phyloP scores from a whole-genome alignment of 2,888 invertebrate species.

The Scotopteryx bipunctaria region DNA sequence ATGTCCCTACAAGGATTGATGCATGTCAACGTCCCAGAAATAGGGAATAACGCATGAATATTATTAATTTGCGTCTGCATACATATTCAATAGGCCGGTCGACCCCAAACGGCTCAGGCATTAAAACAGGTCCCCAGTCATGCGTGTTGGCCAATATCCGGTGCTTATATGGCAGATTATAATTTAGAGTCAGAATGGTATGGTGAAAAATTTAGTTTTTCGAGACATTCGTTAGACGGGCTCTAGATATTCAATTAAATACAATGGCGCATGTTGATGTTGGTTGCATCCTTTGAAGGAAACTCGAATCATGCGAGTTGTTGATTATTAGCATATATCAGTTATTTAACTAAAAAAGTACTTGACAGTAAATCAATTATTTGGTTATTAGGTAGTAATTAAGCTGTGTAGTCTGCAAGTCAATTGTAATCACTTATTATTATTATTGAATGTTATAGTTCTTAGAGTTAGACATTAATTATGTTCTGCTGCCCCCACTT shows the following conservation, averaged over 20 bases:
- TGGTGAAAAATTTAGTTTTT: conserved; percentile 11
- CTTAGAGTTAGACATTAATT: conserved; percentile 57
- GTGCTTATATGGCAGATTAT: conserved; percentile 26
- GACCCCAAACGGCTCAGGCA: conserved; percentile 31
- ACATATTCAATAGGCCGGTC: conserved; percentile 43
- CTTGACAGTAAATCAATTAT: too few relatives aligned
- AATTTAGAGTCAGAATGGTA: conserved; percentile 22
- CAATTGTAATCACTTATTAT: too few relatives aligned
- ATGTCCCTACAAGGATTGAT: background rate
- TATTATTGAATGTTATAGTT: too few relatives aligned
- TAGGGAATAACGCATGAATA: conserved; percentile 42
- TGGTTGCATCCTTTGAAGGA: too few relatives aligned
- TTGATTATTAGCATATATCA: too few relatives aligned
- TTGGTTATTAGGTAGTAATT: too few relatives aligned
- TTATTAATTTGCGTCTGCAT: conserved; percentile 35
- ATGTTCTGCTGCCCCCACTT: conserved; percentile 93
- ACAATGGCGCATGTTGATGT: too few relatives aligned
- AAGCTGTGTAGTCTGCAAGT: too few relatives aligned
- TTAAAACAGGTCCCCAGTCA: conserved; percentile 17
- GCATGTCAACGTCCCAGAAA: conserved; percentile 20
- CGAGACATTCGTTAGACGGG: background rate
- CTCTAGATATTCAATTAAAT: background rate
- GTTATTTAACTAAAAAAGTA: too few relatives aligned
- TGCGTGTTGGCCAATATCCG: conserved; percentile 33
- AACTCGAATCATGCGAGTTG: too few relatives aligned